Base-by-base conservation (phyloP, 2,888 invertebrate species). In the Drosophila emarginata region DNA sequence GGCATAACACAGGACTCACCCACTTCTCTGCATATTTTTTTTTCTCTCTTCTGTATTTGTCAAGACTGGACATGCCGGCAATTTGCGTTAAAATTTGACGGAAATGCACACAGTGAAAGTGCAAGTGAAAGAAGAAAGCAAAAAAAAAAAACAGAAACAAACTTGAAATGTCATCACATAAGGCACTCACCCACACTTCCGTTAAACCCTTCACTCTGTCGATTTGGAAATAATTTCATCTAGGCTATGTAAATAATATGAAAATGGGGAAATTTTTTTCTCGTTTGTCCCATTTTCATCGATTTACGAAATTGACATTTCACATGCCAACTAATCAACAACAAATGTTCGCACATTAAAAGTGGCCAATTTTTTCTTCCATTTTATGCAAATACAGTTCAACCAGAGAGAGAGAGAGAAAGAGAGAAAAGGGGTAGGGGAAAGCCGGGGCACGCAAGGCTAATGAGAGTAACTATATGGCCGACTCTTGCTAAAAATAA, bases 101-200 rank as follows among this genome's bases (percentile, higher is more conserved):
- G 82, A 82, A 84, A 87, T 87, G 82, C 84, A 87, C 84, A 87
- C 86, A 82, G 80, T 87, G 84, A 82, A 84, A 72, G 81, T 72
- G 72, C 67, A 4, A 9, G 5, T 1, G 21, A 45, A 36, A 26
- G 54, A 40, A 60, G 39, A 50, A 58, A 28, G 28, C n/a, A 56
- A 39, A 63, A 53, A 68, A 63, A 53, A 50, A 59, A 52, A 58
- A 66, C 74, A 69, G 61, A 64, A 67, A 71, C 68, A 71, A 76
- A 32, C 81, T 74, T 83, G 71, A 76, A 78, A 76, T 76, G 86
- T 76, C 81, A 78, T 67, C 72, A 59, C 60, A 61, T 71, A 74
- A 66, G 72, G 66, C 67, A 72, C 72, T 72, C 73, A 72, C 72
- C 67, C 73, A 45, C 18, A 79, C 66, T 76, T 58, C 64, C 52